Base-by-base conservation (phyloP, 2,888 invertebrate genomes). In the Druceiella hillmani region DNA sequence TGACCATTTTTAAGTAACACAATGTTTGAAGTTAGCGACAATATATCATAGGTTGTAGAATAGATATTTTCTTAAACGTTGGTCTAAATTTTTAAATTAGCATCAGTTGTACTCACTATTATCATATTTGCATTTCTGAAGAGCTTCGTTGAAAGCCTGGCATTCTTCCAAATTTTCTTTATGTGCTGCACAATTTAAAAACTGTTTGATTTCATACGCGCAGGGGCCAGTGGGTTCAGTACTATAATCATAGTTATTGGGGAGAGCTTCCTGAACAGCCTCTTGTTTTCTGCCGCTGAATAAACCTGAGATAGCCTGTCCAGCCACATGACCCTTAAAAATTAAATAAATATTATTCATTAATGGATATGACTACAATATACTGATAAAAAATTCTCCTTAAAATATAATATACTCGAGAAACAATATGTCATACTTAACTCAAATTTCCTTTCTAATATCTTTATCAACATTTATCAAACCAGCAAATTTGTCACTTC, bases 111-210 rank as follows among this genome's bases (percentile, higher is more conserved):
- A 61, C 62, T 29, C 60, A 83, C 89, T 79, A 64, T 88, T 77
- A 48, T 81, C 74, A 50, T 74, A 59, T 65, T 91, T 92, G 82
- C 98, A 98, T 58, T 95, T 89, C 55, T 86, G 81, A 42, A 99
- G 76, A 17, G 94, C 94, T 58, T 97, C 93, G 57, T 92, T 97
- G 64, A 94, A 98, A 32, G 89, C 92, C 57, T 91, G 83, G 63
- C 98, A 99, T 28, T 94, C 74, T 3, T 84, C 75, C 43, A 99
- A 62, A 61, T 97, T 93, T 1, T 80, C 73, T 54, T 87, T 86
- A 17, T 75, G 81, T 47, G 85, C 77, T 10, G 94, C 91, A 58
- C 99, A 99, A 48, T 93, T 83, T 42, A 99, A 65, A 69, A 99
- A 99, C 64, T 95, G 93, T 51, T 87, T 81, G 49, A 97, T 81